phyloP scores from a whole-genome alignment of 2,888 invertebrate species.

The Electrophaes corylata region DNA sequence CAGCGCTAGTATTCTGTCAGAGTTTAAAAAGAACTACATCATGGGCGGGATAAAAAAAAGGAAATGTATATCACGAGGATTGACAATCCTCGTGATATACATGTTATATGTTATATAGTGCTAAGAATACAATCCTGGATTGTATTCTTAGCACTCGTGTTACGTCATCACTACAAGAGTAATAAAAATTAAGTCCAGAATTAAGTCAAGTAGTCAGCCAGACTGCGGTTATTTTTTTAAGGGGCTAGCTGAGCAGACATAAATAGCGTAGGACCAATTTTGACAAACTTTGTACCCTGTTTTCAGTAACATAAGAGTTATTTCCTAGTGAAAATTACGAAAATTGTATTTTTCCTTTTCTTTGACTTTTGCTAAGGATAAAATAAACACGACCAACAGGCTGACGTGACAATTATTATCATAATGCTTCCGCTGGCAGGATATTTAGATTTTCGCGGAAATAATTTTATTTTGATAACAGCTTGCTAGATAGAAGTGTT shows the following conservation, averaged over 20 bases:
- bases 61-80: too few species aligned
- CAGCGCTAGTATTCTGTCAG: too few species aligned
- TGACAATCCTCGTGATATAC: too few species aligned
- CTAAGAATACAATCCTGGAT: too few species aligned
- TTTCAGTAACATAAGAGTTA: neutral
- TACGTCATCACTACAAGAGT: neutral
- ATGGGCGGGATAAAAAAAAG: too few species aligned
- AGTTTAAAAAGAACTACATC: too few species aligned
- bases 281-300: neutral
- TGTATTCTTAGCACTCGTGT: too few species aligned
- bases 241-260: neutral
- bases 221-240: neutral
- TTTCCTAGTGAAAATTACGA: neutral
- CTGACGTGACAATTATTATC: slow-evolving; percentile 18
- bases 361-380: neutral
- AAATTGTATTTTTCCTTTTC: neutral
- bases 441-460: slow-evolving; percentile 7
- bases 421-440: slow-evolving; percentile 1
- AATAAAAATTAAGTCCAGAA: neutral
- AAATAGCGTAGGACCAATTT: neutral
- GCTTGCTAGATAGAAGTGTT: neutral
- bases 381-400: neutral
- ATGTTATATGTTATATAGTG: too few species aligned
- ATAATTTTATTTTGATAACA: slow-evolving; percentile 14
- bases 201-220: neutral